phyloP scores from a whole-genome alignment of 1,140 invertebrate species.

The Megathymus violae region DNA sequence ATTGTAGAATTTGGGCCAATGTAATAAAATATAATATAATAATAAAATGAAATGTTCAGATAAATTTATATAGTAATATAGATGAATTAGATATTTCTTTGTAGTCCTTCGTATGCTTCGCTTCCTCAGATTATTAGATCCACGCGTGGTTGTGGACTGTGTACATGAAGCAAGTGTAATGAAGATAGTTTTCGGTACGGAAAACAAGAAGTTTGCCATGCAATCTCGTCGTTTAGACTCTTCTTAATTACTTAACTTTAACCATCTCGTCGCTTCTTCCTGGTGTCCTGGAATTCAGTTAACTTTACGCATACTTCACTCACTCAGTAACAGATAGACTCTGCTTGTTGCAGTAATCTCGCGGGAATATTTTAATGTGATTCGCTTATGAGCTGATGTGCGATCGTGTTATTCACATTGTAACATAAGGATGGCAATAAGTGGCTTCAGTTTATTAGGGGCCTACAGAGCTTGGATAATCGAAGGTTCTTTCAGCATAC shows the following conservation, averaged over 20 bases:
- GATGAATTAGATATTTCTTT: too few species aligned
- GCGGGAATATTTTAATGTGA: neutral
- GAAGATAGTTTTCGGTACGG: constrained; percentile 76
- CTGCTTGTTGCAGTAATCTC: constrained; percentile 21
- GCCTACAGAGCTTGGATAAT: too few species aligned
- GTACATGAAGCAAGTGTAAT: constrained; percentile 63
- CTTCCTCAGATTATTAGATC: constrained; percentile 8
- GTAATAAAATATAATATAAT: too few species aligned
- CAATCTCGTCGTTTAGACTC: constrained; percentile 73
- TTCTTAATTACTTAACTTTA: constrained; percentile 81
- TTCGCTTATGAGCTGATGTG: neutral
- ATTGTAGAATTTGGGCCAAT: too few species aligned
- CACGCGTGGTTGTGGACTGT: constrained; percentile 21
- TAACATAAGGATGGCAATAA: too few species aligned
- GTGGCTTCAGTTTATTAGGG: too few species aligned
- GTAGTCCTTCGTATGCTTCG: neutral
- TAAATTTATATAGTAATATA: too few species aligned
- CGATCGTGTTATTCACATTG: neutral
- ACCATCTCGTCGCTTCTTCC: constrained; percentile 61
- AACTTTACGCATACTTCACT: constrained; percentile 70
- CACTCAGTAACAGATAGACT: constrained; percentile 42
- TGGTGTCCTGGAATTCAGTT: constrained; percentile 63
- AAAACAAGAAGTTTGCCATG: constrained; percentile 75
- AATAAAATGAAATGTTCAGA: too few species aligned
- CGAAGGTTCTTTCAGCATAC: too few species aligned